phyloP scores from a whole-genome alignment of 2,888 invertebrate species.

The Platerodrilus igneus region DNA sequence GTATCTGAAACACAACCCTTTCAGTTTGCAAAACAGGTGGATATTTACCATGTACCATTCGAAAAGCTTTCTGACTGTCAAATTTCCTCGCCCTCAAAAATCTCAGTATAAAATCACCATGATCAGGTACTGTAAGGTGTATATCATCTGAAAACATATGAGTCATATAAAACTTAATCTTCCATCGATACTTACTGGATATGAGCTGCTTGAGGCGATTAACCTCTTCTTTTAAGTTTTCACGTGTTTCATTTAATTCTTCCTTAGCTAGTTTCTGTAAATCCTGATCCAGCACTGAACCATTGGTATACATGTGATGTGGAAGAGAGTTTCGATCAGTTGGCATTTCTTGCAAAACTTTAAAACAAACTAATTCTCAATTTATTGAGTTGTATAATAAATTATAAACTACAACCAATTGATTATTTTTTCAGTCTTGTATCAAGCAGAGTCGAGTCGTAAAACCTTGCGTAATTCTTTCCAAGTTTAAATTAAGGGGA shows the following conservation, averaged over 20 bases:
- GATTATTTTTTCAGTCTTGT: too few relatives aligned
- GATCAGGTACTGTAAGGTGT: slow-evolving; percentile 47
- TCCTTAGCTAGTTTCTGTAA: slow-evolving; percentile 41
- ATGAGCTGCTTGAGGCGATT: slow-evolving; percentile 36
- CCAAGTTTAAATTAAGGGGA: too few relatives aligned
- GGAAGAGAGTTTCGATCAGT: slow-evolving; percentile 16
- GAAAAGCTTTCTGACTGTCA: slow-evolving; percentile 47
- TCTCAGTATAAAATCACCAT: slow-evolving; percentile 54
- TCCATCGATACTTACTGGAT: slow-evolving; percentile 33
- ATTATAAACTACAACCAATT: too few relatives aligned
- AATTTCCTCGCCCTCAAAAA: slow-evolving; percentile 57
- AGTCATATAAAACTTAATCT: slow-evolving; percentile 9
- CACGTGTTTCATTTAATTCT: slow-evolving; percentile 44
- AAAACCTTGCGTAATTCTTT: too few relatives aligned
- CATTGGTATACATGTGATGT: slow-evolving; percentile 10
- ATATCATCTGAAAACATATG: slow-evolving; percentile 39
- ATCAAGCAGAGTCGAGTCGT: too few relatives aligned
- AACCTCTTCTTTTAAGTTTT: slow-evolving; percentile 40
- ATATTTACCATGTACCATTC: slow-evolving; percentile 40
- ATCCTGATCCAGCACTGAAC: slow-evolving; percentile 29
- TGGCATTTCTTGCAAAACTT: slow-evolving; percentile 19
- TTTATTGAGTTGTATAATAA: too few relatives aligned
- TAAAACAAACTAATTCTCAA: too few relatives aligned
- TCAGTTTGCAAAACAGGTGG: neutral
- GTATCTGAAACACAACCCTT: slow-evolving; percentile 36